Evolutionary conservation across 1,140 invertebrate genomes (phyloP).

Genomic region (Parasteatoda tepidariorum): DNA sequence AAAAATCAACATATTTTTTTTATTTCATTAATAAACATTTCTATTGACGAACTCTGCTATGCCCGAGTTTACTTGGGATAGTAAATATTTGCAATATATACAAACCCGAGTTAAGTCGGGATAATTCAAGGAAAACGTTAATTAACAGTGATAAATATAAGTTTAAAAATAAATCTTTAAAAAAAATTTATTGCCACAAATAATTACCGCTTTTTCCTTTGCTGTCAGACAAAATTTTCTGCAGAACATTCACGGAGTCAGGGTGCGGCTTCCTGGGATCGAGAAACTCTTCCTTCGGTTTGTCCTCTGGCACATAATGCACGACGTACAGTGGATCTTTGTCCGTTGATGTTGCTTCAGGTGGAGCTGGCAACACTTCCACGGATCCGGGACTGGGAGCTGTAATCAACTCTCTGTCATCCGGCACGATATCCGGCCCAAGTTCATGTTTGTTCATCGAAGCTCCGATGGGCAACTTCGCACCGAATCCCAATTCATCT

Average conservation of each 20-base stretch:
- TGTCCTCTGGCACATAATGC: conserved; percentile 35
- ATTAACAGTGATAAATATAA: too few species aligned
- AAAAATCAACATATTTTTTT: too few species aligned
- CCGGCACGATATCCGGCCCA: conserved; percentile 10
- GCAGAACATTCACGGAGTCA: not conserved
- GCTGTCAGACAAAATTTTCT: conserved; percentile 29
- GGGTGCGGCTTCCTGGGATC: not conserved
- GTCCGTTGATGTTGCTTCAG: not conserved
- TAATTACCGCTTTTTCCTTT: too few species aligned
- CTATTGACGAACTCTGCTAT: too few species aligned
- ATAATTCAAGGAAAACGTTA: too few species aligned
- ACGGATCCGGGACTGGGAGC: not conserved
- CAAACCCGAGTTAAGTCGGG: too few species aligned
- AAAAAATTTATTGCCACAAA: too few species aligned
- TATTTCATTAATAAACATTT: too few species aligned
- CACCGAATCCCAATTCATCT: conserved; percentile 8
- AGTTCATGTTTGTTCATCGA: conserved; percentile 30
- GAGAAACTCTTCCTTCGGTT: not conserved
- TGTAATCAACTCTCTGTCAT: conserved; percentile 23
- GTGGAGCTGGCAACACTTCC: not conserved
- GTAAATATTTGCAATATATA: too few species aligned
- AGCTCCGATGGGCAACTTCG: conserved; percentile 42
- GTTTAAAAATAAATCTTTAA: too few species aligned
- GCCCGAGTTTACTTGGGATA: too few species aligned
- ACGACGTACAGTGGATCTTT: conserved; percentile 48